Conservation (phyloP, 2,113 vertebrate species). For the Clarias macrocephalus region DNA sequence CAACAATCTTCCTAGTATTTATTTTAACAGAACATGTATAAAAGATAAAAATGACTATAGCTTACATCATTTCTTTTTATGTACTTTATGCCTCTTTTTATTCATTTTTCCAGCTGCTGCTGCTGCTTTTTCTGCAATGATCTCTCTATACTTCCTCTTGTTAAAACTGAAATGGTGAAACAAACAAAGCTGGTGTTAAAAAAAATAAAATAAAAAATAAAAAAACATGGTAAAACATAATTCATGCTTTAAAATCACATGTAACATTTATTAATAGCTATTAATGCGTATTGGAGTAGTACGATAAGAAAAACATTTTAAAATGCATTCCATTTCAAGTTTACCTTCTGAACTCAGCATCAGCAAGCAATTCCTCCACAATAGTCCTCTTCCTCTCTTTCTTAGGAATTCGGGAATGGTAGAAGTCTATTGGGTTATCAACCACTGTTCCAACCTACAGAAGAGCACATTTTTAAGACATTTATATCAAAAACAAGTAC, state of each 20-base stretch:
- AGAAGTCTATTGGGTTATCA: conserved; percentile 90
- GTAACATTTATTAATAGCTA: neutral
- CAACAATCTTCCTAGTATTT: neutral
- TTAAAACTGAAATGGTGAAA: conserved; percentile 79
- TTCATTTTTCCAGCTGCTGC: conserved; percentile 83
- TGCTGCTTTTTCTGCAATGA: conserved; percentile 86
- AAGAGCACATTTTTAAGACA: conserved; percentile 10
- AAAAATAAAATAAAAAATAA: neutral
- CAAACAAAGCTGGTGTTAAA: neutral
- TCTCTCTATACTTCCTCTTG: conserved; percentile 89
- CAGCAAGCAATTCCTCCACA: conserved; percentile 91
- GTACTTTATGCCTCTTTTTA: conserved; percentile 86
- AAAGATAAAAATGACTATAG: neutral
- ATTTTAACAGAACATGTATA: neutral
- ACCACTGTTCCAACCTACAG: conserved; percentile 86
- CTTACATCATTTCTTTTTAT: conserved; percentile 67
- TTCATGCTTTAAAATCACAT: neutral
- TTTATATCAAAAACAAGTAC: neutral
- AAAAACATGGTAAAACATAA: neutral
- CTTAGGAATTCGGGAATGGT: conserved; percentile 92
- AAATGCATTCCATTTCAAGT: neutral
- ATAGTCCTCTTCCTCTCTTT: conserved; percentile 94
- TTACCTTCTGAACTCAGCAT: conserved; percentile 91
- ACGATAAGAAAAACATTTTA: neutral
- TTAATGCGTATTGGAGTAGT: neutral